phyloP scores from a whole-genome alignment of 2,888 invertebrate species.

The Macrophya annulata region DNA sequence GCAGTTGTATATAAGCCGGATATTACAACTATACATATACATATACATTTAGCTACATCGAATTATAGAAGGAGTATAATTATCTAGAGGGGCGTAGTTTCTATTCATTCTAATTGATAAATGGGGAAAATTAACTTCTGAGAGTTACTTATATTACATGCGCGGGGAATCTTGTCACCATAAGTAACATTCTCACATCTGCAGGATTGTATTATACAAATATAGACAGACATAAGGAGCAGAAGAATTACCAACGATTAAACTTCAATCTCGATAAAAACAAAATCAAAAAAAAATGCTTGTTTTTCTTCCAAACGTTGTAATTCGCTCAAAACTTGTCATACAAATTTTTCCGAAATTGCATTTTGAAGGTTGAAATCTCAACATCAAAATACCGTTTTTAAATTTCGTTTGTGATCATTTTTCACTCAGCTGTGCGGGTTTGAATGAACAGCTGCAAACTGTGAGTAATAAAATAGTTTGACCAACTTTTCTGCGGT shows the following conservation, averaged over 20 bases:
- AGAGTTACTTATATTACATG: not conserved
- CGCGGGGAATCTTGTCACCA: not conserved
- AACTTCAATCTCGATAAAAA: not conserved
- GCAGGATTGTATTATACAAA: not conserved
- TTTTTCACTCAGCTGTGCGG: too few relatives aligned
- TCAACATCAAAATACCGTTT: too few relatives aligned
- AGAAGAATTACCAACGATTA: not conserved
- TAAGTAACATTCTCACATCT: not conserved
- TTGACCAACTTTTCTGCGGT: too few relatives aligned
- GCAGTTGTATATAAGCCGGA: slow-evolving; percentile 7
- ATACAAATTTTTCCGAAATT: too few relatives aligned
- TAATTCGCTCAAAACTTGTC: too few relatives aligned
- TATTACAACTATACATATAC: slow-evolving; percentile 8
- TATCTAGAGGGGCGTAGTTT: slow-evolving; percentile 29
- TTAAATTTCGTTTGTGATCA: too few relatives aligned
- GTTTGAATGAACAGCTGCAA: too few relatives aligned
- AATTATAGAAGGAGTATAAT: slow-evolving; percentile 26
- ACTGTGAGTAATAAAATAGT: too few relatives aligned
- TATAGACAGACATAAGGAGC: not conserved
- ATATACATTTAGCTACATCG: not conserved
- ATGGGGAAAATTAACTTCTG: slow-evolving; percentile 22
- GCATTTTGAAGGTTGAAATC: too few relatives aligned
- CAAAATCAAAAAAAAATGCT: too few relatives aligned
- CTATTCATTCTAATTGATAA: slow-evolving; percentile 39
- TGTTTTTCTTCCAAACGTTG: too few relatives aligned